phyloP scores from a whole-genome alignment of 1,140 invertebrate species.

The Metopolophium dirhodum region DNA sequence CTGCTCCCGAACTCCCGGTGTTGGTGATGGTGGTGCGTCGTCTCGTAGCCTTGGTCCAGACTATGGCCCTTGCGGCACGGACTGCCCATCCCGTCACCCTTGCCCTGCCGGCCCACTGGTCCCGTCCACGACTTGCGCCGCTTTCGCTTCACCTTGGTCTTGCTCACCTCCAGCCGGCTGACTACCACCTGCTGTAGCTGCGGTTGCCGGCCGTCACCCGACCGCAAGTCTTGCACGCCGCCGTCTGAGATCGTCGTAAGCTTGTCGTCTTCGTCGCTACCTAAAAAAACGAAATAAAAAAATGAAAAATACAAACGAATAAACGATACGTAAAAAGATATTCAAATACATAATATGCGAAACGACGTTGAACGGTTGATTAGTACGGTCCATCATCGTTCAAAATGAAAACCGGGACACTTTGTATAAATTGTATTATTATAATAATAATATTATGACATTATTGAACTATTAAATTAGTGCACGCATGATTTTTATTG shows the following conservation, averaged over 20 bases:
- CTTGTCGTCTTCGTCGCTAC: constrained; percentile 34
- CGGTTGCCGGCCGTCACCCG: not conserved
- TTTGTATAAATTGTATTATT: too few species aligned
- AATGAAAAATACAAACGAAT: not conserved
- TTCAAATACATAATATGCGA: not conserved
- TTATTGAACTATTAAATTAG: too few species aligned
- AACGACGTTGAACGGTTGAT: not conserved
- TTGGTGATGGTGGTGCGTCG: not conserved
- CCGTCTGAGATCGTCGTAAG: not conserved
- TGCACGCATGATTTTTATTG: too few species aligned
- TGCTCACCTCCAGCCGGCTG: constrained; percentile 31
- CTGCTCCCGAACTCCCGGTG: not conserved
- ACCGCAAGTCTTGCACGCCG: too few species aligned
- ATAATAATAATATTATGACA: too few species aligned
- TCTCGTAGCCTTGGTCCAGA: constrained; percentile 54
- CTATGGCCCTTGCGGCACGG: constrained; percentile 55
- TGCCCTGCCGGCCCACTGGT: not conserved
- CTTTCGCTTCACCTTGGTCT: constrained; percentile 21
- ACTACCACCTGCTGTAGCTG: not conserved
- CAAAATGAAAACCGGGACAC: not conserved
- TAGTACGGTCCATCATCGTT: not conserved
- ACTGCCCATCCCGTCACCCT: not conserved
- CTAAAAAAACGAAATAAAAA: not conserved
- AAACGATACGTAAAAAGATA: not conserved
- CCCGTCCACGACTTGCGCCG: constrained; percentile 60